Evolutionary conservation across 2,113 vertebrate species (phyloP).

Genomic region (Bubo bubo): DNA sequence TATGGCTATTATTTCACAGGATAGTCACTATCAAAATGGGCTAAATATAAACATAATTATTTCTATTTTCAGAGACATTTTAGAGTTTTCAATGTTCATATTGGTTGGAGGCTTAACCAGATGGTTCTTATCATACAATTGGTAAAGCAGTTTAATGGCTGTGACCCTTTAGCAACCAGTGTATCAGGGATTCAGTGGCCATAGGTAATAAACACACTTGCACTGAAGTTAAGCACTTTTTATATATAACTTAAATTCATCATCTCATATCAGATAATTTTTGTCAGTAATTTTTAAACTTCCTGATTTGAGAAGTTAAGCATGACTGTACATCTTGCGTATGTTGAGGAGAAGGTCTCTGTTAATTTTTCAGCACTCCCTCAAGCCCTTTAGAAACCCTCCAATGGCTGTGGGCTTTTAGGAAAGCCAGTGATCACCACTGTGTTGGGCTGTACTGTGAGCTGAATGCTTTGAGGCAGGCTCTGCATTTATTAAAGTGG

Average conservation of each 20-base stretch:
- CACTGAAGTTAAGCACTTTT: neutral
- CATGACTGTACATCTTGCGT: neutral
- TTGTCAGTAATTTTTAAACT: neutral
- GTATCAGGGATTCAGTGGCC: neutral
- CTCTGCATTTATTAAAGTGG: neutral
- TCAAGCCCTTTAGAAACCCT: neutral
- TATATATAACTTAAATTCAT: neutral
- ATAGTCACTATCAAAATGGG: neutral
- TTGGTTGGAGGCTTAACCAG: neutral
- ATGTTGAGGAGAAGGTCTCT: neutral
- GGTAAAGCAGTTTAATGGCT: neutral
- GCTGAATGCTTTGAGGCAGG: neutral
- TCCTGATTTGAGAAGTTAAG: neutral
- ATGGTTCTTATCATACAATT: neutral
- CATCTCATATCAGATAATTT: neutral
- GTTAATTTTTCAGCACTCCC: neutral
- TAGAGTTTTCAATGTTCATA: neutral
- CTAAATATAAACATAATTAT: neutral
- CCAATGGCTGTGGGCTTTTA: neutral
- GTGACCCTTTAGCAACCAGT: neutral
- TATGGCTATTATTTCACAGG: neutral
- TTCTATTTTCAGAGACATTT: neutral
- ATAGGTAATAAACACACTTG: neutral
- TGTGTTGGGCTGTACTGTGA: neutral
- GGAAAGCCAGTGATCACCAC: neutral